These are phyloP conservation scores for Marmota monax DNA, from an alignment of 2,113 vertebrate genomes.

Conservation along the genomic window DNA sequence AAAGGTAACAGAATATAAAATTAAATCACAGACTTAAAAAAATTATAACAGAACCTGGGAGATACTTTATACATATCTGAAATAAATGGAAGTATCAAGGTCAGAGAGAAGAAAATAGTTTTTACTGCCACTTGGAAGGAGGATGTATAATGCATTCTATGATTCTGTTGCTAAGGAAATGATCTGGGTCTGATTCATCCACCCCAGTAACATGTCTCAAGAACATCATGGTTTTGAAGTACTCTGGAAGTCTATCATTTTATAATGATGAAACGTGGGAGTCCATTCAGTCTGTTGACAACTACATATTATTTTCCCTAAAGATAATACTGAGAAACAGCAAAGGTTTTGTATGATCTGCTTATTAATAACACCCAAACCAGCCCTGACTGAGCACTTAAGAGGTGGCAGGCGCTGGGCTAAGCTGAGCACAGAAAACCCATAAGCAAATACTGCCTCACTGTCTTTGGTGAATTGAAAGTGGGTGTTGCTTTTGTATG, in stretches of 20 bases:
- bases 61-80: background rate
- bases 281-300: background rate
- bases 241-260: background rate
- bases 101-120: background rate
- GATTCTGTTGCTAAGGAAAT: background rate
- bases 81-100: background rate
- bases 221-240: background rate
- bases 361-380: background rate
- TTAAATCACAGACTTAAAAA: background rate
- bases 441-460: fast-evolving
- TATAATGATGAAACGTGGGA: background rate
- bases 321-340: background rate
- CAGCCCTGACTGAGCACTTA: background rate
- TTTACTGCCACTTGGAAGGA: background rate
- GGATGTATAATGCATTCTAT: background rate
- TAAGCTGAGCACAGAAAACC: background rate
- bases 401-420: too few relatives aligned
- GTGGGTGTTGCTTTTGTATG: too few relatives aligned
- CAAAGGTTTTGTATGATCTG: background rate
- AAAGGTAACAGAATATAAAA: background rate
- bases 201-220: background rate
- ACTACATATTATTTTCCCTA: background rate
- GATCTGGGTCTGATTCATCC: background rate
- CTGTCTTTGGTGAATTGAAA: too few relatives aligned
- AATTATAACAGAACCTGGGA: background rate